phyloP scores from a whole-genome alignment of 1,140 invertebrate species.

The Diplogasteroides magnus region DNA sequence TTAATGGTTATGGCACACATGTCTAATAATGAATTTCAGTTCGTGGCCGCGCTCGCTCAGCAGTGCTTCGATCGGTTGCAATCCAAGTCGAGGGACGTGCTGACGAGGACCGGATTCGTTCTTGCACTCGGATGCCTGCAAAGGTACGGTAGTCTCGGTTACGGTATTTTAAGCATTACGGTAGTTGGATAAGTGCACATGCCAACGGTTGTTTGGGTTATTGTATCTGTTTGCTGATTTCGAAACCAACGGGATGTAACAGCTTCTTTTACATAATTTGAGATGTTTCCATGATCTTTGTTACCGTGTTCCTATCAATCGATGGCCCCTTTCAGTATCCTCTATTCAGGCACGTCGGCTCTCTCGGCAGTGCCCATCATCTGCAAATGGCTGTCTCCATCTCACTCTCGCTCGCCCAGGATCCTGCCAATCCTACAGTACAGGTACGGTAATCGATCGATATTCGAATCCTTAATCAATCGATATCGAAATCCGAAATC shows the following conservation, averaged over 20 bases:
- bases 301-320: too few relatives aligned
- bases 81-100: constrained; percentile 78
- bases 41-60: constrained; percentile 82
- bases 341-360: constrained; percentile 57
- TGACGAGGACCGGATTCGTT: constrained; percentile 81
- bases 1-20: too few relatives aligned
- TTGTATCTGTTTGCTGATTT: too few relatives aligned
- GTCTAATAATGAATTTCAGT: too few relatives aligned
- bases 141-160: constrained; percentile 66
- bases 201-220: too few relatives aligned
- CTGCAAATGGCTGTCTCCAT: constrained; percentile 87
- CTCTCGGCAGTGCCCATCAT: constrained; percentile 84
- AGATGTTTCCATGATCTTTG: too few relatives aligned
- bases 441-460: constrained; percentile 66
- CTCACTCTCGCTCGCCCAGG: constrained; percentile 84
- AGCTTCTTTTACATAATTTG: too few relatives aligned
- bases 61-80: constrained; percentile 80
- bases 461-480: background rate
- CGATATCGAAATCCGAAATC: constrained; percentile 12
- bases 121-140: constrained; percentile 85
- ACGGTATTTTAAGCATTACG: background rate
- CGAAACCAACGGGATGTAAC: too few relatives aligned
- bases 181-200: too few relatives aligned
- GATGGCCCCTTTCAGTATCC: too few relatives aligned
- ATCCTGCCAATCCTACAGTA: constrained; percentile 77